Conservation (phyloP, 2,113 vertebrate genomes). For the Myrmecobius fasciatus region DNA sequence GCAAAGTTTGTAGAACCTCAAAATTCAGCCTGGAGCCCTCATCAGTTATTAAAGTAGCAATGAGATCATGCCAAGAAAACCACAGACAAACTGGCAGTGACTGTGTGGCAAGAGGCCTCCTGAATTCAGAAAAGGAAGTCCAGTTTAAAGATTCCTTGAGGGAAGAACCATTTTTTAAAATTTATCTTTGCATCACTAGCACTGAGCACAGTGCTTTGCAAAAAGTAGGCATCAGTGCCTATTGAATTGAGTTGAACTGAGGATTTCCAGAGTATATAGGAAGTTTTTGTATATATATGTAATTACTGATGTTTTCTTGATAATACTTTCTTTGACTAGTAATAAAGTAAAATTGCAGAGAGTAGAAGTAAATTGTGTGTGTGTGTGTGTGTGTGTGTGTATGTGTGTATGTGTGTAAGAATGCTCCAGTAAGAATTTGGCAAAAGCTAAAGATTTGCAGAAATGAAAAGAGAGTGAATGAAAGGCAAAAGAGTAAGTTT, state of each 20-base stretch:
- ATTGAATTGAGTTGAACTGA: not conserved
- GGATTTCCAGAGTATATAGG: not conserved
- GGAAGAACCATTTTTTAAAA: not conserved
- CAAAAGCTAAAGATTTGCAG: not conserved
- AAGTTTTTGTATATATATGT: not conserved
- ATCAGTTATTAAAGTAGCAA: not conserved
- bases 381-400: not conserved
- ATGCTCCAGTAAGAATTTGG: not conserved
- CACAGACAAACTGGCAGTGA: not conserved
- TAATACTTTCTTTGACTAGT: not conserved
- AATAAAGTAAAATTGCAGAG: not conserved
- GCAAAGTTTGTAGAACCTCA: not conserved
- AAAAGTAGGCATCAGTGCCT: not conserved
- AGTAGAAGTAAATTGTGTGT: not conserved
- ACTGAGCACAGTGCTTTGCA: not conserved
- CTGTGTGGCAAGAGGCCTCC: not conserved
- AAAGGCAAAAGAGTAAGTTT: not conserved
- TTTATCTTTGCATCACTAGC: not conserved
- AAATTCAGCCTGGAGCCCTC: not conserved
- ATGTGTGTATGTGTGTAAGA: too few species aligned
- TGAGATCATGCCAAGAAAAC: not conserved
- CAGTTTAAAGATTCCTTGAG: not conserved
- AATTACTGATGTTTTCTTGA: not conserved
- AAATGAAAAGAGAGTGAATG: not conserved
- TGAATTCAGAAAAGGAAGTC: not conserved